A percentile compares a stretch with the other conserved stretches of the same genome.
These are phyloP conservation scores for Esox masquinongy DNA, from an alignment of 2,797 vertebrate genomes.

Conservation along the genomic window DNA sequence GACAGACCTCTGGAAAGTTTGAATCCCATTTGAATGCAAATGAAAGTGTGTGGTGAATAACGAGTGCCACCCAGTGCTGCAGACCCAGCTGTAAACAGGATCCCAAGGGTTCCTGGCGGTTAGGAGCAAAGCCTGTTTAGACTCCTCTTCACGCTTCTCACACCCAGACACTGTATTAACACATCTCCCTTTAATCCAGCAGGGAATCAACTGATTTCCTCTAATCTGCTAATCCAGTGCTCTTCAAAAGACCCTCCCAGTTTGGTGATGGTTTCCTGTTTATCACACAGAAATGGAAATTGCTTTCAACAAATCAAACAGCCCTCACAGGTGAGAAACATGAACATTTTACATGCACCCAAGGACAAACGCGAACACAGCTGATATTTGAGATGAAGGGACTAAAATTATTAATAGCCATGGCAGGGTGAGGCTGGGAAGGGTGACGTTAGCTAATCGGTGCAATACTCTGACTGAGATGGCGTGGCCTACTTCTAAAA, in stretches of 20 bases:
- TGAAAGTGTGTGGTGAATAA: not conserved
- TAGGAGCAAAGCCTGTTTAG: not conserved
- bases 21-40: too few species aligned
- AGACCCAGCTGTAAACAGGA: not conserved
- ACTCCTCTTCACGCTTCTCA: not conserved
- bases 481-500: not conserved
- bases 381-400: not conserved
- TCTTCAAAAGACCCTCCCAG: not conserved
- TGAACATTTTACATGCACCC: not conserved
- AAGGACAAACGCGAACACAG: not conserved
- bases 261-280: not conserved
- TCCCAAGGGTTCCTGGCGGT: not conserved
- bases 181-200: not conserved
- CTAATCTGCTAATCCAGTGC: not conserved
- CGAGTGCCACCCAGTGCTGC: not conserved
- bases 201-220: not conserved
- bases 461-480: too few species aligned
- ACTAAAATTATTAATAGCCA: not conserved
- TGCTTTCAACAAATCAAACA: not conserved
- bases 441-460: not conserved
- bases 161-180: not conserved
- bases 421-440: not conserved
- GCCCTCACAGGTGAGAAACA: not conserved
- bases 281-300: not conserved
- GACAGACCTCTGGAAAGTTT: too few species aligned